phyloP scores from a whole-genome alignment of 2,797 vertebrate species.

The Chloroceryle inda region DNA sequence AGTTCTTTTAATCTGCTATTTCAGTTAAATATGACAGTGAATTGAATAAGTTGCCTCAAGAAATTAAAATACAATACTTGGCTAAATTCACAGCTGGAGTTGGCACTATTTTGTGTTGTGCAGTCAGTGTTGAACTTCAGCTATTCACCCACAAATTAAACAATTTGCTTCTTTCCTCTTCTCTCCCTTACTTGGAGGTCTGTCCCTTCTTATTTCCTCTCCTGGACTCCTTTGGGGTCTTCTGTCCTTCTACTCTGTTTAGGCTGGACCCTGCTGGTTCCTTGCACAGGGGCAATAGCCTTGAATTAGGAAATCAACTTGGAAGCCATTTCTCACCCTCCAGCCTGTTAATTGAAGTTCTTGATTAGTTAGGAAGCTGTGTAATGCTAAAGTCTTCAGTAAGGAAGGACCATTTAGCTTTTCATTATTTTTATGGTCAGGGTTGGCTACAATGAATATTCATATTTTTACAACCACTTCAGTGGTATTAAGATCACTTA shows the following conservation, averaged over 20 bases:
- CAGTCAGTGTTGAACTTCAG: neutral
- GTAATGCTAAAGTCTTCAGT: neutral
- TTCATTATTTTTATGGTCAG: neutral
- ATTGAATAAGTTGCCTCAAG: neutral
- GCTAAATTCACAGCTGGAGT: neutral
- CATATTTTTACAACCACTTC: neutral
- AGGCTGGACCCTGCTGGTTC: neutral
- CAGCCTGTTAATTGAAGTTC: neutral
- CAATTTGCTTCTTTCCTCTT: neutral
- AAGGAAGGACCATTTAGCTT: neutral
- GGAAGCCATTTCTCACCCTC: neutral
- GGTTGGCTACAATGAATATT: neutral
- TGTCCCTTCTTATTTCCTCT: neutral
- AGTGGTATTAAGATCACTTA: neutral
- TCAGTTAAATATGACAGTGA: neutral
- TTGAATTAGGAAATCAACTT: neutral
- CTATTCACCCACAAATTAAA: neutral
- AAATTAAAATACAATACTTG: neutral
- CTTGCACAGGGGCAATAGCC: neutral
- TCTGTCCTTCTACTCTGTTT: neutral
- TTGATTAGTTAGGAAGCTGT: neutral
- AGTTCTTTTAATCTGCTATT: neutral
- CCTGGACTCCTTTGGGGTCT: neutral
- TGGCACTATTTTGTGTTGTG: neutral
- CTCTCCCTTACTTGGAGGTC: neutral